These are phyloP conservation scores for Ginglymostoma cirratum DNA, from an alignment of 2,113 vertebrate species.

Conservation along the genomic window DNA sequence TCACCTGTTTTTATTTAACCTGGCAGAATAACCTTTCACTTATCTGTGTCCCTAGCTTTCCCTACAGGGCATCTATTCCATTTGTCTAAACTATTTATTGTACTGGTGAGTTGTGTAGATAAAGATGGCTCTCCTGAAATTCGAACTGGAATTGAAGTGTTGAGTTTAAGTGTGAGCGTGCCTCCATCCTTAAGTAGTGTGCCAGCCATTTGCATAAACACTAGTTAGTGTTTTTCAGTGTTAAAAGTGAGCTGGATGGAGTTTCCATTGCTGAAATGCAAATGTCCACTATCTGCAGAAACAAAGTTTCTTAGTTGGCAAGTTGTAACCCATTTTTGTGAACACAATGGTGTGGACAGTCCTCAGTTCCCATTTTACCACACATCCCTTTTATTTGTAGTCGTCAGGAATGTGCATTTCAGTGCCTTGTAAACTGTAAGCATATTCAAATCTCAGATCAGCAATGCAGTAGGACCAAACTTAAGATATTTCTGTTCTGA, in stretches of 20 bases:
- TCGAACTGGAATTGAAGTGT: background rate
- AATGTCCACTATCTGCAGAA: background rate
- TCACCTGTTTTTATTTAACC: too few relatives aligned
- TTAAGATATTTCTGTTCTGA: background rate
- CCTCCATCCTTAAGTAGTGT: background rate
- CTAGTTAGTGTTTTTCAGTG: background rate
- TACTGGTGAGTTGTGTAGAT: background rate
- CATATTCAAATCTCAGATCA: background rate
- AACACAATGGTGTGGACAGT: background rate
- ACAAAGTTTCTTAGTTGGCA: background rate
- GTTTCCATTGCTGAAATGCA: background rate
- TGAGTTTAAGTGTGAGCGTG: background rate
- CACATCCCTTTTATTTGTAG: background rate
- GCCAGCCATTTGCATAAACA: background rate
- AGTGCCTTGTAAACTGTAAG: background rate
- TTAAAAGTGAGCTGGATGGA: background rate
- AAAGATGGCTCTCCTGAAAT: background rate
- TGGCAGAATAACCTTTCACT: too few relatives aligned
- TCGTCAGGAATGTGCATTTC: background rate
- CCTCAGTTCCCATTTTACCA: background rate
- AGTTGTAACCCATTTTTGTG: background rate
- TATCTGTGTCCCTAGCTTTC: too few relatives aligned
- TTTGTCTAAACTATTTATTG: too few relatives aligned
- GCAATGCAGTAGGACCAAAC: background rate
- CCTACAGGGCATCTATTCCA: too few relatives aligned